Evolutionary conservation across 2,113 vertebrate species (phyloP).

Genomic region (Lepus americanus): DNA sequence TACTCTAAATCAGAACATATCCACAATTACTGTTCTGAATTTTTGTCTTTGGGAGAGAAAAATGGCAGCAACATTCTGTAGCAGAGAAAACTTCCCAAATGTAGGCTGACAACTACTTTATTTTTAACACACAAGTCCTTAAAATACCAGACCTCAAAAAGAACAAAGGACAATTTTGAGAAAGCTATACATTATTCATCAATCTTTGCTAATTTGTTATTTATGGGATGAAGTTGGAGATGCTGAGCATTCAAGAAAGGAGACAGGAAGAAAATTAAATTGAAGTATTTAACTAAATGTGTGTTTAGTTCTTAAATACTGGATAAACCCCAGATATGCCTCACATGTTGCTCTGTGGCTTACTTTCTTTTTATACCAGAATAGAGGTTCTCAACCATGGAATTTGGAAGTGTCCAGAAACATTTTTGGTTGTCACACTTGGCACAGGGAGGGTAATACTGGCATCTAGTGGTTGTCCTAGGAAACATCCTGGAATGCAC

Average conservation of each 20-base stretch:
- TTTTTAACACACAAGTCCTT: not conserved
- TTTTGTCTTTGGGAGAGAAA: not conserved
- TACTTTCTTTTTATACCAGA: not conserved
- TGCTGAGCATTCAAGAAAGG: not conserved
- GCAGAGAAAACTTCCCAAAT: not conserved
- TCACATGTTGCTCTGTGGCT: not conserved
- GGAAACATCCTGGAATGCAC: not conserved
- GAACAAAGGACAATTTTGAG: not conserved
- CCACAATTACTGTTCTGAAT: not conserved
- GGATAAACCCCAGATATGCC: not conserved
- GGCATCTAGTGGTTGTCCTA: not conserved
- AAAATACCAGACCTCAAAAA: not conserved
- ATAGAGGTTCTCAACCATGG: not conserved
- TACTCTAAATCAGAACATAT: not conserved
- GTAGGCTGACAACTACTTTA: not conserved
- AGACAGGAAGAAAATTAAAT: constrained; percentile 8
- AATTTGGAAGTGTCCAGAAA: not conserved
- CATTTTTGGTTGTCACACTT: not conserved
- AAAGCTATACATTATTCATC: not conserved
- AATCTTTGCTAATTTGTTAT: constrained; percentile 11
- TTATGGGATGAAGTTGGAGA: not conserved
- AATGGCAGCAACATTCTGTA: not conserved
- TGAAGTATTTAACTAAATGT: not conserved
- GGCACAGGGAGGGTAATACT: not conserved
- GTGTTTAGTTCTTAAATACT: not conserved